Evolutionary conservation across 2,113 vertebrate genomes (phyloP).

Genomic region (Cynoglossus semilaevis): DNA sequence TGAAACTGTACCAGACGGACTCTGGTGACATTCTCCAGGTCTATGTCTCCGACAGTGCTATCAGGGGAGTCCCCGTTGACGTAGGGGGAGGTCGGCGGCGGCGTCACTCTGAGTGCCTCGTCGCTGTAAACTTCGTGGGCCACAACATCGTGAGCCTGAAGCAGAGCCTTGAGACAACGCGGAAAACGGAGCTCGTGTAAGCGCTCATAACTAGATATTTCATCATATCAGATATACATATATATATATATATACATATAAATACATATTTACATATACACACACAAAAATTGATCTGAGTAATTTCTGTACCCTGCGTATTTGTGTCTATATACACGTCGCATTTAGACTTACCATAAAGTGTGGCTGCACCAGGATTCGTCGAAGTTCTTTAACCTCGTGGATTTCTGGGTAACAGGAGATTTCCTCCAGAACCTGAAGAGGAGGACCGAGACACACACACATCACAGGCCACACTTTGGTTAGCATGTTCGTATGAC

Average conservation of each 20-base stretch:
- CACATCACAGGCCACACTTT: too few species aligned
- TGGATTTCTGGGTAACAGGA: conserved; percentile 96
- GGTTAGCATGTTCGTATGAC: too few species aligned
- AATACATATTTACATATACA: too few species aligned
- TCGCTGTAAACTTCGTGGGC: conserved; percentile 99
- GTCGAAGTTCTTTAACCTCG: conserved; percentile 94
- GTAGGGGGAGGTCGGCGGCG: conserved; percentile 95
- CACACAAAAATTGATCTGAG: too few species aligned
- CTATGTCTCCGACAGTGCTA: conserved; percentile 95
- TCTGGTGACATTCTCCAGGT: conserved; percentile 96
- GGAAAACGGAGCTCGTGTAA: too few species aligned
- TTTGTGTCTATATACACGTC: too few species aligned
- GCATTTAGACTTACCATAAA: conserved; percentile 89
- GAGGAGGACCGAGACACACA: conserved; percentile 27
- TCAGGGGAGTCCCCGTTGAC: conserved; percentile 97
- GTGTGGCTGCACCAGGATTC: conserved; percentile 98
- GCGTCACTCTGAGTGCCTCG: conserved; percentile 94
- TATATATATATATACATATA: too few species aligned
- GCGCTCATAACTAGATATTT: too few species aligned
- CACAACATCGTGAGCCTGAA: conserved; percentile 98
- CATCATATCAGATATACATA: too few species aligned
- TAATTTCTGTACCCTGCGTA: too few species aligned
- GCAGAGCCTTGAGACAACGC: conserved; percentile 84
- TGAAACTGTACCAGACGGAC: conserved; percentile 98
- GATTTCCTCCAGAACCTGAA: conserved; percentile 97